Evolutionary conservation across 2,888 invertebrate species (phyloP).

Genomic region (Scaptomyza parva): DNA sequence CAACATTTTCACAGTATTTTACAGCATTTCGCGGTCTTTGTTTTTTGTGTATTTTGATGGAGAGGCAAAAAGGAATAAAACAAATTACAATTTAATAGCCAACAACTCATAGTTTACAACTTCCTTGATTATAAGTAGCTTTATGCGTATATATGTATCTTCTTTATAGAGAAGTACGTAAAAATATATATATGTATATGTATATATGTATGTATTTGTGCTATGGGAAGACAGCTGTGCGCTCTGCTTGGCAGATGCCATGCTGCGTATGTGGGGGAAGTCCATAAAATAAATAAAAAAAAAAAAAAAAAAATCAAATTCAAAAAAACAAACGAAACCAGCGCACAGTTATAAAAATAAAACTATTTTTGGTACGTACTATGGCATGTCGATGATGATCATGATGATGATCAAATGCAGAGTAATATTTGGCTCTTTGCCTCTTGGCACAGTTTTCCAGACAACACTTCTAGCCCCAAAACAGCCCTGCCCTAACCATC

Average conservation of each 20-base stretch:
- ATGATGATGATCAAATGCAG: conserved; percentile 21
- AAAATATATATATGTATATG: conserved; percentile 13
- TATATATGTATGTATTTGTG: conserved; percentile 34
- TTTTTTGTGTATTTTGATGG: conserved; percentile 12
- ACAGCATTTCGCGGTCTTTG: conserved; percentile 54
- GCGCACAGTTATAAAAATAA: conserved; percentile 77
- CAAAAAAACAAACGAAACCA: conserved; percentile 66
- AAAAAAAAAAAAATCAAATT: not conserved
- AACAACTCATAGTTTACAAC: conserved; percentile 62
- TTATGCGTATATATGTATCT: conserved; percentile 15
- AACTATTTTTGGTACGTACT: conserved; percentile 64
- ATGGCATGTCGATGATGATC: conserved; percentile 63
- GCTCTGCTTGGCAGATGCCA: conserved; percentile 68
- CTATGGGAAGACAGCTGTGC: conserved; percentile 73
- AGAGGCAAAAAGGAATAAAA: conserved; percentile 30
- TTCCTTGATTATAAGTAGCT: conserved; percentile 59
- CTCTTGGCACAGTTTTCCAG: conserved; percentile 78
- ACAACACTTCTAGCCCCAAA: conserved; percentile 12
- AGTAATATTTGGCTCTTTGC: conserved; percentile 25
- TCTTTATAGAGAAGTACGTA: conserved; percentile 11
- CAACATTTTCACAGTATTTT: conserved; percentile 13
- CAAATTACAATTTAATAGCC: conserved; percentile 73
- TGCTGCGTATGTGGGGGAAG: conserved; percentile 75
- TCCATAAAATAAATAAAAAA: conserved; percentile 66
- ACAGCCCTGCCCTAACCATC: too few relatives aligned